These are phyloP conservation scores for Trochalopteron elliotii DNA, from an alignment of 2,113 vertebrate genomes.

Conservation along the genomic window DNA sequence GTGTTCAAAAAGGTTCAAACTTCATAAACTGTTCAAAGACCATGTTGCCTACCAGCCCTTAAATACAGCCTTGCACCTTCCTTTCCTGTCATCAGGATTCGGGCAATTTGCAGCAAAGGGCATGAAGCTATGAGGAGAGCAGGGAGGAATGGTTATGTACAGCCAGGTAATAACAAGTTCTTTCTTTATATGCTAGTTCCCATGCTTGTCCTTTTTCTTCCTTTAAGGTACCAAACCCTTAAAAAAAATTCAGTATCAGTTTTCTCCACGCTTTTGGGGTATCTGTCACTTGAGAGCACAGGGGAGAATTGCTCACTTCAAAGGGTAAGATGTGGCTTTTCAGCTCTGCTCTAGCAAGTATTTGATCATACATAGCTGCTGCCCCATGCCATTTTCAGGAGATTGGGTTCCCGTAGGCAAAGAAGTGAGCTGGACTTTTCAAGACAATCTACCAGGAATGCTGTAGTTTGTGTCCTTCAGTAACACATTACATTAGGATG, in stretches of 20 bases:
- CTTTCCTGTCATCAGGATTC: background rate
- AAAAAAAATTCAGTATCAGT: background rate
- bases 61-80: background rate
- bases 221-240: background rate
- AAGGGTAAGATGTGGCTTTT: background rate
- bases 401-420: background rate
- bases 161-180: background rate
- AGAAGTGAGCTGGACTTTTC: background rate
- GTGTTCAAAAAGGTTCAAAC: background rate
- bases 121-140: background rate
- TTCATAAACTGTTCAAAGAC: background rate
- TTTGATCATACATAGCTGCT: background rate
- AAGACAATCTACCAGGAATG: background rate
- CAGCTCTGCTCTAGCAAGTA: background rate
- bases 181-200: rapidly evolving
- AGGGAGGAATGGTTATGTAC: background rate
- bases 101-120: slow-evolving; percentile 3
- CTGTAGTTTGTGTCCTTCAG: background rate
- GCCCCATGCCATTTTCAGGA: background rate
- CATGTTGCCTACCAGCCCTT: background rate
- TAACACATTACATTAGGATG: background rate
- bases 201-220: background rate
- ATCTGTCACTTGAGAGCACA: background rate
- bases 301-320: background rate
- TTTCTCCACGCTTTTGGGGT: background rate